Evolutionary conservation across 2,113 vertebrate genomes (phyloP), one percentile per base, ranked within the genome.

Genomic region (Todiramphus chloris): DNA sequence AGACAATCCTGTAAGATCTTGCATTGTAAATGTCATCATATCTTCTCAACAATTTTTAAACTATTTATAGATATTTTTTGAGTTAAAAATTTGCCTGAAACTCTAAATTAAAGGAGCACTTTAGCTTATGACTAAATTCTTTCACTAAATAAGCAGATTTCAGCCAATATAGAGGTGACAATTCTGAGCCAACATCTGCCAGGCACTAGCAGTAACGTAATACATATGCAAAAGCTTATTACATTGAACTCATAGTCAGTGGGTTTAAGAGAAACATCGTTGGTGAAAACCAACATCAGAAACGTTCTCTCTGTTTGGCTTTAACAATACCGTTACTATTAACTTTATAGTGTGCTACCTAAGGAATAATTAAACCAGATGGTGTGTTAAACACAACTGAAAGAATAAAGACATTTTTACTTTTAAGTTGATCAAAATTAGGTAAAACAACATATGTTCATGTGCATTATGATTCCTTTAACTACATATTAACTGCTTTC

Each of bases 351-450:
- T 44, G 53, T 90, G 76, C 89, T 94, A 97, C 97, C 98, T 95
- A 85, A 97, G 92, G 97, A 97, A 97, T 98, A 96, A 98, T 98
- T 97, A 97, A 98, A 97, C 96, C 98, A 98, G 98, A 98, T 98
- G 98, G 98, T 9, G 9, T 95, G 58, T 28, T 97, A 94, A 97
- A 89, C 90, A 59, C 88, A 62, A 27, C 89, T 90, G 94, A 95
- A 97, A 96, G 96, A 90, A 56, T 83, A 67, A 95, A 97, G 96
- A 88, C 84, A 39, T 76, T 97, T 97, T 97, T 97, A 96, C 97
- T 90, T 97, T 96, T 95, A 97, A 96, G 97, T 96, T 97, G 98
- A 98, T 98, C 97, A 96, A 89, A 98, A 98, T 98, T 93, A 95
- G 97, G 96, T 95, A 97, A 96, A 94, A 94, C 82, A 77, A 94